Evolutionary conservation across 2,888 invertebrate genomes (phyloP).

Genomic region (Zaprionus obscuricornis): DNA sequence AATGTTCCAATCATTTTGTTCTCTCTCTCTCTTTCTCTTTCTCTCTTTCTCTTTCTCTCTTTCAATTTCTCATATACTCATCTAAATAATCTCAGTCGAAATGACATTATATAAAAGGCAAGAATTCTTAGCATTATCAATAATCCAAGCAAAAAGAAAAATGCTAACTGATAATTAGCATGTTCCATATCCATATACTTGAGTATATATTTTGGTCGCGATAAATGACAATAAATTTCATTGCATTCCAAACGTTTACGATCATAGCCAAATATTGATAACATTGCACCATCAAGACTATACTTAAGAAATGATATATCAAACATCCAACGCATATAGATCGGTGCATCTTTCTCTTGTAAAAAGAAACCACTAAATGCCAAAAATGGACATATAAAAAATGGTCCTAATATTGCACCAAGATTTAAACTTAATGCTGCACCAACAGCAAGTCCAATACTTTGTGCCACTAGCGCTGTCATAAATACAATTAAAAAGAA

Average conservation of each 20-base stretch:
- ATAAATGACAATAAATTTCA: slow-evolving; percentile 90
- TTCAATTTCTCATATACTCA: slow-evolving; percentile 46
- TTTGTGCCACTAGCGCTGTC: slow-evolving; percentile 93
- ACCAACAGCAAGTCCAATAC: slow-evolving; percentile 93
- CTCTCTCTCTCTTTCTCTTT: not conserved
- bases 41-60: not conserved
- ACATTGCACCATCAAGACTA: slow-evolving; percentile 92
- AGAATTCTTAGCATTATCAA: slow-evolving; percentile 86
- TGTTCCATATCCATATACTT: slow-evolving; percentile 88
- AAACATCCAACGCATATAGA: slow-evolving; percentile 92
- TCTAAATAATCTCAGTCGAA: slow-evolving; percentile 85
- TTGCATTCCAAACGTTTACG: slow-evolving; percentile 90
- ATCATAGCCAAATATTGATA: slow-evolving; percentile 92
- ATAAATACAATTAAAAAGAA: slow-evolving; percentile 90
- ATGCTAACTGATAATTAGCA: slow-evolving; percentile 87
- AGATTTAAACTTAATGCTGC: slow-evolving; percentile 92
- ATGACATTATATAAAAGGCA: slow-evolving; percentile 88
- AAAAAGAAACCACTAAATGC: slow-evolving; percentile 97
- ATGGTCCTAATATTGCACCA: slow-evolving; percentile 94
- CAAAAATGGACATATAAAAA: slow-evolving; percentile 93
- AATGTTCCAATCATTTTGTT: slow-evolving; percentile 46
- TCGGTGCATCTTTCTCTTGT: slow-evolving; percentile 91
- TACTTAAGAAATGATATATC: slow-evolving; percentile 95
- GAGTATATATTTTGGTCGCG: slow-evolving; percentile 89
- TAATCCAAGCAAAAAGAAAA: slow-evolving; percentile 87